Percentiles rank a stretch among this genome's conserved stretches.
Evolutionary conservation across 1,140 invertebrate species (phyloP).

Genomic region (Drosophila tristis): DNA sequence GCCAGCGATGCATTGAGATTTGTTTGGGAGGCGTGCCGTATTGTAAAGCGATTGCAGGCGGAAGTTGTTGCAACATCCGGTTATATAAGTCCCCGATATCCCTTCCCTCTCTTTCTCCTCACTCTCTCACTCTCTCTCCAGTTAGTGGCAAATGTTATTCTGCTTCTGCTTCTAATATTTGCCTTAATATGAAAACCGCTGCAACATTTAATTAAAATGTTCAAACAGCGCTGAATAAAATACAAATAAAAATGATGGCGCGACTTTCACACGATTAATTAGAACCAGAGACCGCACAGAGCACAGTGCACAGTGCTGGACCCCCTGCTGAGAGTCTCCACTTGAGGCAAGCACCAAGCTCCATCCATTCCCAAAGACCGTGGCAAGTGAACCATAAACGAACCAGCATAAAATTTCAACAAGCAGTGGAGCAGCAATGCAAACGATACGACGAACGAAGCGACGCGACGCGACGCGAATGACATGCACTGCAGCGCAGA

Average conservation of each 20-base stretch:
- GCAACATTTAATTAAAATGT: slow-evolving; percentile 62
- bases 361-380: neutral
- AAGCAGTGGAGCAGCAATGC: slow-evolving; percentile 40
- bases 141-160: slow-evolving; percentile 18
- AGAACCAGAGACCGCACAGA: slow-evolving; percentile 11
- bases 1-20: slow-evolving; percentile 35
- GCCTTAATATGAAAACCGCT: slow-evolving; percentile 30
- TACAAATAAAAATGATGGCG: slow-evolving; percentile 30
- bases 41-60: slow-evolving; percentile 57
- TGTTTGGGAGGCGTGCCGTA: slow-evolving; percentile 46
- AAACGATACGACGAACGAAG: slow-evolving; percentile 23
- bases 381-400: slow-evolving; percentile 53
- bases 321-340: no score
- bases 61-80: slow-evolving; percentile 70
- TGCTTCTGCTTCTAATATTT: slow-evolving; percentile 35
- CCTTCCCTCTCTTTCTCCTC: neutral
- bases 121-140: neutral
- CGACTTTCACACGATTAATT: slow-evolving; percentile 73
- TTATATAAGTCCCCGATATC: slow-evolving; percentile 4
- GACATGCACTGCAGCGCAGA: slow-evolving; percentile 9
- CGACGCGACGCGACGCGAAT: neutral
- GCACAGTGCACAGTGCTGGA: no score
- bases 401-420: slow-evolving; percentile 49
- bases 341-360: no score
- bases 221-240: slow-evolving; percentile 21